phyloP scores from a whole-genome alignment of 2,888 invertebrate genomes.

The Cosmia pyralina region DNA sequence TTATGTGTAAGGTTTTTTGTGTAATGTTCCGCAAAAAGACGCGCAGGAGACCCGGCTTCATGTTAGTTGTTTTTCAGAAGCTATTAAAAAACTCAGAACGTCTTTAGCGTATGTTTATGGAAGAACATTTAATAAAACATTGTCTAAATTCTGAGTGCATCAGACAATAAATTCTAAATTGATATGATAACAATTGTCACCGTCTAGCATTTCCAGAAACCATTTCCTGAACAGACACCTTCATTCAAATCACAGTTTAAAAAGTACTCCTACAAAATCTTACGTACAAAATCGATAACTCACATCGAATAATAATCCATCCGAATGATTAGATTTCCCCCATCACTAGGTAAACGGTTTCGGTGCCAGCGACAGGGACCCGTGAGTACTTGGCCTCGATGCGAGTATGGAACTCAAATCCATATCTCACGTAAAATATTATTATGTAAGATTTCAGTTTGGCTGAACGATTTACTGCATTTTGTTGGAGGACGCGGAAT shows the following conservation, averaged over 20 bases:
- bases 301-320: conserved; percentile 38
- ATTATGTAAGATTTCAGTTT: conserved; percentile 24
- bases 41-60: no score
- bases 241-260: conserved; percentile 17
- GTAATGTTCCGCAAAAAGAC: no score
- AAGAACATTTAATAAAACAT: no score
- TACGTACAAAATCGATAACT: conserved; percentile 37
- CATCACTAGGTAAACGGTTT: conserved; percentile 39
- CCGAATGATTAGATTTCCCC: conserved; percentile 41
- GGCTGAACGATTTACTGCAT: conserved; percentile 26
- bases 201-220: not conserved
- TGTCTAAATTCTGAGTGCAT: not conserved
- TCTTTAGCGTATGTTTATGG: not conserved
- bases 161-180: not conserved
- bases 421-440: conserved; percentile 38
- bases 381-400: conserved; percentile 4
- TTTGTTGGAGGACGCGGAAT: not conserved
- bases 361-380: conserved; percentile 30
- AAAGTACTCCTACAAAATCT: conserved; percentile 24
- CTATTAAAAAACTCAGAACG: not conserved
- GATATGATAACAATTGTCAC: no score
- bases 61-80: not conserved
- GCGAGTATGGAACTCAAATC: conserved; percentile 6
- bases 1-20: no score
- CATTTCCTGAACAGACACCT: not conserved